Evolutionary conservation across 2,797 vertebrate genomes (phyloP).

Genomic region (Schizothorax lantsangensis): DNA sequence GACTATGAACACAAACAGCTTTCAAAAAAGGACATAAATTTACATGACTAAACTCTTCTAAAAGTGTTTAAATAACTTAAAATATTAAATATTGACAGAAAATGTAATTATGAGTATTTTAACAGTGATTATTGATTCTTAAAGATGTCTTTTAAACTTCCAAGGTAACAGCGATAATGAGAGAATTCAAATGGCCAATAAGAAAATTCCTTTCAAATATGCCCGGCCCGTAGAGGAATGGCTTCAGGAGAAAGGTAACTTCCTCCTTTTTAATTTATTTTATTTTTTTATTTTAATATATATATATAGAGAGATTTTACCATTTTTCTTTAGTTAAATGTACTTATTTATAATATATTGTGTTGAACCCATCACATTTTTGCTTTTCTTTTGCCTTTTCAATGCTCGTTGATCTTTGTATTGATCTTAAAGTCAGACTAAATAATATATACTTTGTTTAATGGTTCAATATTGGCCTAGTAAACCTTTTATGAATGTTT

Average conservation of each 20-base stretch:
- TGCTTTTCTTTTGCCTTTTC: background rate
- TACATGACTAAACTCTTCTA: conserved; percentile 58
- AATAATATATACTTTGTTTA: conserved; percentile 34
- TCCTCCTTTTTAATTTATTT: conserved; percentile 73
- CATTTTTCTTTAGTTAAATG: background rate
- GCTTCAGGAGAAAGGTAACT: conserved; percentile 99
- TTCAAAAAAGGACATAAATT: conserved; percentile 59
- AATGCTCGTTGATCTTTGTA: conserved; percentile 19
- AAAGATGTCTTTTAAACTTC: conserved; percentile 97
- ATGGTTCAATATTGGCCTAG: conserved; percentile 21
- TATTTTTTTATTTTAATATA: conserved; percentile 64
- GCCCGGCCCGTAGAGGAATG: conserved; percentile 96
- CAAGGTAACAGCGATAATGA: conserved; percentile 99
- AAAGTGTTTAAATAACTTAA: conserved; percentile 57
- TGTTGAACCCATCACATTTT: conserved; percentile 8
- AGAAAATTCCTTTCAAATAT: conserved; percentile 99
- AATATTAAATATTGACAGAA: conserved; percentile 55
- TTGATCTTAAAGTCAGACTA: conserved; percentile 30
- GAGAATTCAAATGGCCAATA: conserved; percentile 98
- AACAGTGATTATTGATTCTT: conserved; percentile 73
- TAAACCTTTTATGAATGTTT: conserved; percentile 37
- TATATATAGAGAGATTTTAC: background rate
- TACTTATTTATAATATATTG: background rate
- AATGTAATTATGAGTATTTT: conserved; percentile 39
- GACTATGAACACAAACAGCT: conserved; percentile 5